Percentiles rank a stretch among this genome's conserved stretches.
These are phyloP conservation scores for Drosophila antonietae DNA, from an alignment of 2,888 invertebrate species.

Conservation along the genomic window DNA sequence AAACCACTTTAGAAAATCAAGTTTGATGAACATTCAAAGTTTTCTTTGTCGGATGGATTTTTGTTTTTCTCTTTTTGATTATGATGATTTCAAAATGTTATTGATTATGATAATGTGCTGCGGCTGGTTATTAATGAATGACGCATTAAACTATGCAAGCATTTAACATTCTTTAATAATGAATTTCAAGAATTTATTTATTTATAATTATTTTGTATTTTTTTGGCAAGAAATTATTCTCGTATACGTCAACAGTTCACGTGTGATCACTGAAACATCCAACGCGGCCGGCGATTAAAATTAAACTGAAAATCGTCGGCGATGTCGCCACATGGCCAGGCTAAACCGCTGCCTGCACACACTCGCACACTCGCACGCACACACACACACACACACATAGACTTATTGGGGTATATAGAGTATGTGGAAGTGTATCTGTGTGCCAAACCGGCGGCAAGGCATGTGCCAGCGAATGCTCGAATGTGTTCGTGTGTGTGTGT, in stretches of 20 bases:
- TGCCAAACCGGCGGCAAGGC: conserved; percentile 65
- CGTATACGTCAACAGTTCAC: conserved; percentile 40
- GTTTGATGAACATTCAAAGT: conserved; percentile 47
- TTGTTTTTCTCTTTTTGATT: conserved; percentile 40
- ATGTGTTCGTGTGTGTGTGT: conserved; percentile 15
- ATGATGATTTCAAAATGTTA: conserved; percentile 45
- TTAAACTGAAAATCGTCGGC: conserved; percentile 55
- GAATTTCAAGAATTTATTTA: conserved; percentile 8
- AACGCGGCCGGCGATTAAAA: conserved; percentile 67
- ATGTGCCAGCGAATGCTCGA: conserved; percentile 11
- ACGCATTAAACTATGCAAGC: conserved; percentile 20
- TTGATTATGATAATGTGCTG: conserved; percentile 26
- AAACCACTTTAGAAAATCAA: conserved; percentile 66
- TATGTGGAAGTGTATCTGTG: conserved; percentile 35
- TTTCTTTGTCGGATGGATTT: conserved; percentile 54
- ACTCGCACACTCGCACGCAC: conserved; percentile 5
- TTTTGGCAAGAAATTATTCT: conserved; percentile 24
- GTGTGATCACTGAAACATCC: conserved; percentile 55
- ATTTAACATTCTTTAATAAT: conserved; percentile 26
- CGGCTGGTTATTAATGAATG: conserved; percentile 40
- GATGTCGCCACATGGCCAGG: conserved; percentile 63
- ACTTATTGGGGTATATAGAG: conserved; percentile 24
- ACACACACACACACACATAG: neutral
- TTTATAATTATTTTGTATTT: neutral
- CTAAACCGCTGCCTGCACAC: conserved; percentile 28